Percentiles rank a stretch among this genome's conserved stretches.
Evolutionary conservation across 1,140 invertebrate genomes (phyloP).

Genomic region (Drosophila sulfurigaster): DNA sequence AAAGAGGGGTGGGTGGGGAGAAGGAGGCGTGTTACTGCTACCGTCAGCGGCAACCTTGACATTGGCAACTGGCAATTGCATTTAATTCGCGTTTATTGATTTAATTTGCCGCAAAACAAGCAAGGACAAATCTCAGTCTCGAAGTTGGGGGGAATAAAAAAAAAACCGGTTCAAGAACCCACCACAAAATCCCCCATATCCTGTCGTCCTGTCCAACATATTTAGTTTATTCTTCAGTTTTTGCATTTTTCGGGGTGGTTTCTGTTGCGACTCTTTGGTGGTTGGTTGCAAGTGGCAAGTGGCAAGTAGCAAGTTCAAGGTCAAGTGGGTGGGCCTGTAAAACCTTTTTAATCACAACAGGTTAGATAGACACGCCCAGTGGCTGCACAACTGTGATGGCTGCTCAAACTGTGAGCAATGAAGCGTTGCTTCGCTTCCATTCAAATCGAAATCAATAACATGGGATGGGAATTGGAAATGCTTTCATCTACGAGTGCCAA

Average conservation of each 20-base stretch:
- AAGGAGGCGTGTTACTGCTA: background rate
- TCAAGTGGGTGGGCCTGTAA: slow-evolving; percentile 19
- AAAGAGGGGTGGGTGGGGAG: background rate
- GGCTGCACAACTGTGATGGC: slow-evolving; percentile 33
- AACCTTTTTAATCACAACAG: slow-evolving; percentile 20
- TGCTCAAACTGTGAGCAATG: slow-evolving; percentile 42
- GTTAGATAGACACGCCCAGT: slow-evolving; percentile 15
- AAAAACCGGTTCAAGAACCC: slow-evolving; percentile 19
- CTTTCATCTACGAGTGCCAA: slow-evolving; percentile 34
- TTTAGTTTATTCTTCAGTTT: slow-evolving; percentile 25
- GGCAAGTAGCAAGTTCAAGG: slow-evolving; percentile 68
- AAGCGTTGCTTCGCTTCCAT: slow-evolving; percentile 21
- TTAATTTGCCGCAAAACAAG: slow-evolving; percentile 57
- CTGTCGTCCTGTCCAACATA: slow-evolving; percentile 18
- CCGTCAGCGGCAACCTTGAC: slow-evolving; percentile 30
- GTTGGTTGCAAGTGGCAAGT: slow-evolving; percentile 41
- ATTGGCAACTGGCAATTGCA: slow-evolving; percentile 44
- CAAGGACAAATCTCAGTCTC: slow-evolving; percentile 14
- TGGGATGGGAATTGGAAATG: slow-evolving; percentile 49
- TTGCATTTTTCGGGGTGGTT: slow-evolving; percentile 24
- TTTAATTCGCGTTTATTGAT: slow-evolving; percentile 67
- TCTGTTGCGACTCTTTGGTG: slow-evolving; percentile 6
- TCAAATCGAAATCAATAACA: slow-evolving; percentile 31
- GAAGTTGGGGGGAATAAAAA: background rate
- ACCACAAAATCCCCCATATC: background rate